Percentiles rank a stretch among this genome's conserved stretches.
phyloP scores from a whole-genome alignment of 2,113 vertebrate genomes.

The Ailuropoda melanoleuca region DNA sequence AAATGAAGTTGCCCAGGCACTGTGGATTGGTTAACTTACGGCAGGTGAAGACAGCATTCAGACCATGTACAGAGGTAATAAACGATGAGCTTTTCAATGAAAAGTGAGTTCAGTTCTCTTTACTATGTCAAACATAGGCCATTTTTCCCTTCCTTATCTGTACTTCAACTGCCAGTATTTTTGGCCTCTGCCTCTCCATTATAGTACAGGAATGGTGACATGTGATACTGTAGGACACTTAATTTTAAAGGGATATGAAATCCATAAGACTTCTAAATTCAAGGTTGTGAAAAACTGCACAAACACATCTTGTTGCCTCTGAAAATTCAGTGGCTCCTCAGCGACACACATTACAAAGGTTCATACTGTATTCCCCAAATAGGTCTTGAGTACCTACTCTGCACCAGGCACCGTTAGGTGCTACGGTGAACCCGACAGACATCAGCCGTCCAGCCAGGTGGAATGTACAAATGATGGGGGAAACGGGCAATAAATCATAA shows the following conservation, averaged over 20 bases:
- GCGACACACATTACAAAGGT: background rate
- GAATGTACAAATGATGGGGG: background rate
- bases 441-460: background rate
- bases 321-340: background rate
- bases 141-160: background rate
- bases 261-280: background rate
- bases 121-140: background rate
- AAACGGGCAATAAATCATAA: background rate
- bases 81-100: background rate
- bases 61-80: background rate
- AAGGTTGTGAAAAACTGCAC: background rate
- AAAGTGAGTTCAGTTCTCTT: slow-evolving; percentile 6
- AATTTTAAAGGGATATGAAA: slow-evolving; percentile 22
- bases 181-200: background rate
- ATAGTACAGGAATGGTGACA: background rate
- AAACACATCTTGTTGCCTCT: background rate
- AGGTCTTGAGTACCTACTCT: background rate
- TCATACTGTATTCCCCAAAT: background rate
- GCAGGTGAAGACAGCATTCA: background rate
- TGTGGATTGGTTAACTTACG: background rate
- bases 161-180: background rate
- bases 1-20: background rate
- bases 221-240: background rate
- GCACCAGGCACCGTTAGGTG: background rate
- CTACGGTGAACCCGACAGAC: background rate